These are phyloP conservation scores for Orientallactaga bullata DNA, from an alignment of 2,113 vertebrate species.

Conservation along the genomic window DNA sequence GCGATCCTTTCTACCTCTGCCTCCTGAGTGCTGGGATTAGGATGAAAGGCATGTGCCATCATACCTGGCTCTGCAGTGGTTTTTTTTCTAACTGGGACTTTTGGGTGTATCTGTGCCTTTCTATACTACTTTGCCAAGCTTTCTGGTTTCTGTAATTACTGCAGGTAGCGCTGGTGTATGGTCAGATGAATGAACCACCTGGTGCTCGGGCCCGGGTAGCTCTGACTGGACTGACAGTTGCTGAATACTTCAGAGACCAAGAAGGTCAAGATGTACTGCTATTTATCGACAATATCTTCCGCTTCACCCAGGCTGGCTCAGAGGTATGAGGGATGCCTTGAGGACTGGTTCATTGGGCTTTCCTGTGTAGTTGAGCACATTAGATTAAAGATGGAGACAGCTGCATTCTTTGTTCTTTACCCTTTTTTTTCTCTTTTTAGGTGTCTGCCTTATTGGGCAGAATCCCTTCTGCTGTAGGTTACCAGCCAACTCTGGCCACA, in stretches of 20 bases:
- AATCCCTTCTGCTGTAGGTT: slow-evolving; percentile 98
- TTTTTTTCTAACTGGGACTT: not conserved
- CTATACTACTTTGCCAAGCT: not conserved
- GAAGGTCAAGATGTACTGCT: slow-evolving; percentile 99
- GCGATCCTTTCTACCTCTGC: too few relatives aligned
- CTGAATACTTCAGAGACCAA: slow-evolving; percentile 99
- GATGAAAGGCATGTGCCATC: too few relatives aligned
- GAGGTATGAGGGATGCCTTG: slow-evolving; percentile 88
- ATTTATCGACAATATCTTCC: slow-evolving; percentile 99
- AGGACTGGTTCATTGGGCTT: slow-evolving; percentile 12
- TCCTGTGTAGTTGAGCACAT: not conserved
- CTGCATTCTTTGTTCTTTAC: not conserved
- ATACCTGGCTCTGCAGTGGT: too few relatives aligned
- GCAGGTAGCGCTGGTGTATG: slow-evolving; percentile 97
- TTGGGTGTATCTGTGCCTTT: not conserved
- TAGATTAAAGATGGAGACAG: slow-evolving; percentile 7
- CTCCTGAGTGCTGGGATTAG: too few relatives aligned
- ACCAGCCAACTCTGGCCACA: slow-evolving; percentile 98
- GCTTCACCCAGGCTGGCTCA: slow-evolving; percentile 99
- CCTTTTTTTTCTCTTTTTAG: slow-evolving; percentile 78
- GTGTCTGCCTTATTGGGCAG: slow-evolving; percentile 98
- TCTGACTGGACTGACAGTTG: slow-evolving; percentile 95
- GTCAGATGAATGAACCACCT: slow-evolving; percentile 99
- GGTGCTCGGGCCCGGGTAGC: slow-evolving; percentile 97
- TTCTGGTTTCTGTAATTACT: not conserved